A percentile compares a stretch with the other conserved stretches of the same genome.
phyloP scores from a whole-genome alignment of 1,140 invertebrate genomes.

The Diorhabda carinulata region DNA sequence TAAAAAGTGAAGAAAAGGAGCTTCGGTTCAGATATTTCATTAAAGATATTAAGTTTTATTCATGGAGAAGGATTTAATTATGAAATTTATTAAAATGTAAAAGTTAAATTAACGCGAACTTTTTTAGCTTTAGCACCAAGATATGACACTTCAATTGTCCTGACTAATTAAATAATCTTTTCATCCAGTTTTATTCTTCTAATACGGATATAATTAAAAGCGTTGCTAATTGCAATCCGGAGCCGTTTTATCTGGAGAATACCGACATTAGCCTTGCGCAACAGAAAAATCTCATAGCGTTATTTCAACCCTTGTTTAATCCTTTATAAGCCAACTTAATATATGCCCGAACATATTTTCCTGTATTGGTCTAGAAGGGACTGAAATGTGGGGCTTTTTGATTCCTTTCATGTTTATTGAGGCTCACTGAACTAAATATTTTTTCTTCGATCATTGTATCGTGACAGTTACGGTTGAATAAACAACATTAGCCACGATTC shows the following conservation, averaged over 20 bases:
- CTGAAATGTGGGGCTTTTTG: background rate
- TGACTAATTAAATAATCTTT: background rate
- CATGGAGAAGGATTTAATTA: background rate
- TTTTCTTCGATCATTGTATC: background rate
- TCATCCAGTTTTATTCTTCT: background rate
- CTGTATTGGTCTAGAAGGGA: background rate
- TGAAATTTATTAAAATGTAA: background rate
- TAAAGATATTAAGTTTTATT: no score
- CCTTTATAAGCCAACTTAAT: background rate
- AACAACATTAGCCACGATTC: background rate
- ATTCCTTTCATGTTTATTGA: background rate
- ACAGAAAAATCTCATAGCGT: background rate
- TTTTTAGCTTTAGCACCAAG: background rate
- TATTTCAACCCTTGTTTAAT: conserved; percentile 1
- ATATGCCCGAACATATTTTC: background rate
- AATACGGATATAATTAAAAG: conserved; percentile 2
- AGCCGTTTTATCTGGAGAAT: background rate
- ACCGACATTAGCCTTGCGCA: background rate
- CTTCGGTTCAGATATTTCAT: no score
- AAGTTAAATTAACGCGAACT: background rate
- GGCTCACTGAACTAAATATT: background rate
- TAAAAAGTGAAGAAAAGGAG: no score
- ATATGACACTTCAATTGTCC: background rate
- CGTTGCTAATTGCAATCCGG: background rate
- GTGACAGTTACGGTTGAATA: background rate